Percentiles rank a stretch among this genome's conserved stretches.
These are phyloP conservation scores for Nebria ingens DNA, from an alignment of 1,140 invertebrate species.

Conservation along the genomic window DNA sequence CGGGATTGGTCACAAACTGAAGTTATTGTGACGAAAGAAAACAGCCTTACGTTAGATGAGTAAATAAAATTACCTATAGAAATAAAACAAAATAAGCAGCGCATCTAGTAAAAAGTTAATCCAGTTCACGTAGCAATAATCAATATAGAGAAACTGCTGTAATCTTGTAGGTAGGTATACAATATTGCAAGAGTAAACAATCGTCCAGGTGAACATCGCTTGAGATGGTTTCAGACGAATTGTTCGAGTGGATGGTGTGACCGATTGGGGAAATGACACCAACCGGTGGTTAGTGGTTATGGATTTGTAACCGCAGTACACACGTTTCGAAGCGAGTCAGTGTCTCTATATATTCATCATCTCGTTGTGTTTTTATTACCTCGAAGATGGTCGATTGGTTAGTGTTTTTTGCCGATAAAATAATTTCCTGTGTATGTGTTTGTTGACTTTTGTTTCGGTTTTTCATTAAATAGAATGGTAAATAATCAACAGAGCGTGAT, in stretches of 20 bases:
- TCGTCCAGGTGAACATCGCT: background rate
- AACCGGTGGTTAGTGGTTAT: background rate
- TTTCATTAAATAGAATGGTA: background rate
- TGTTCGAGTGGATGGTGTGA: too few species aligned
- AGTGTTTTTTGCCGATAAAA: background rate
- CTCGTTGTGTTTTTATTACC: background rate
- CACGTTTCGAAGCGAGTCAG: background rate
- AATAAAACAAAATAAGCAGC: background rate
- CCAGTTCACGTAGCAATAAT: background rate
- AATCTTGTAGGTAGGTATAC: too few species aligned
- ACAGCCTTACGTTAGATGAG: too few species aligned
- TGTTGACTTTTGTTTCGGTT: background rate
- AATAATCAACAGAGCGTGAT: too few species aligned
- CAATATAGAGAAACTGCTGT: background rate
- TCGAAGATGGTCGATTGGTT: background rate
- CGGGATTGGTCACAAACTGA: too few species aligned
- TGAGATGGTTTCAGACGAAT: background rate
- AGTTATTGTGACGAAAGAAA: too few species aligned
- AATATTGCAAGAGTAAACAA: background rate
- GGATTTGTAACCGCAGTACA: background rate
- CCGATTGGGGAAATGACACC: background rate
- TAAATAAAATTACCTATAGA: too few species aligned
- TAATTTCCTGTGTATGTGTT: background rate
- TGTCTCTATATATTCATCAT: too few species aligned
- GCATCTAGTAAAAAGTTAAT: background rate